Evolutionary conservation across 2,797 vertebrate genomes (phyloP).

Genomic region (Gorsachius magnificus): DNA sequence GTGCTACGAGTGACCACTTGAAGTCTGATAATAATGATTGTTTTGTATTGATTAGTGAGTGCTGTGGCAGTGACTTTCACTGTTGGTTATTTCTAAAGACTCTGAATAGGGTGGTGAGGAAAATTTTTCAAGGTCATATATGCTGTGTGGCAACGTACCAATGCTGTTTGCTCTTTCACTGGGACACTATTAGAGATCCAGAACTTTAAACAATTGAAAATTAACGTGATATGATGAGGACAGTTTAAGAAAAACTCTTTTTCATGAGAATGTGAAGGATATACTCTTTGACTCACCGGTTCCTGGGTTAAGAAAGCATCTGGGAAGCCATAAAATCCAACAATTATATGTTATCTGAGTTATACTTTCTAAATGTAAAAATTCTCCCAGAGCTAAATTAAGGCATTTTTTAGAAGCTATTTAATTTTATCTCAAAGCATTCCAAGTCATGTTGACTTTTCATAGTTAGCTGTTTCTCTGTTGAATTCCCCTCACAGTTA

Average conservation of each 20-base stretch:
- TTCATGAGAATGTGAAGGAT: not conserved
- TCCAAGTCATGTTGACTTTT: not conserved
- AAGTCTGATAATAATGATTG: not conserved
- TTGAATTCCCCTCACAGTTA: not conserved
- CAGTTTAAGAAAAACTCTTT: not conserved
- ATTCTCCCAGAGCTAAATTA: not conserved
- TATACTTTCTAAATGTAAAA: not conserved
- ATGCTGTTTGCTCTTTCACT: not conserved
- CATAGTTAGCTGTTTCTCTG: not conserved
- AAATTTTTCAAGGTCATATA: not conserved
- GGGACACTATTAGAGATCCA: not conserved
- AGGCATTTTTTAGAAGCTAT: not conserved
- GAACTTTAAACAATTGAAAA: not conserved
- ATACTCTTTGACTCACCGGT: not conserved
- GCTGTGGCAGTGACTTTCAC: not conserved
- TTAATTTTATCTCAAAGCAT: not conserved
- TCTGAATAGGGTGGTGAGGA: not conserved
- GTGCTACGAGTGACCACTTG: not conserved
- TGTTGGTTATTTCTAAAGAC: not conserved
- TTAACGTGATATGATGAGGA: not conserved
- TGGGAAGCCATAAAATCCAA: not conserved
- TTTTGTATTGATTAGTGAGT: not conserved
- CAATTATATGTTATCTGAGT: not conserved
- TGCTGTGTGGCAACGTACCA: not conserved
- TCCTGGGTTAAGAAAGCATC: not conserved